These are phyloP conservation scores for Parus major DNA, from an alignment of 2,113 vertebrate species.

Conservation along the genomic window DNA sequence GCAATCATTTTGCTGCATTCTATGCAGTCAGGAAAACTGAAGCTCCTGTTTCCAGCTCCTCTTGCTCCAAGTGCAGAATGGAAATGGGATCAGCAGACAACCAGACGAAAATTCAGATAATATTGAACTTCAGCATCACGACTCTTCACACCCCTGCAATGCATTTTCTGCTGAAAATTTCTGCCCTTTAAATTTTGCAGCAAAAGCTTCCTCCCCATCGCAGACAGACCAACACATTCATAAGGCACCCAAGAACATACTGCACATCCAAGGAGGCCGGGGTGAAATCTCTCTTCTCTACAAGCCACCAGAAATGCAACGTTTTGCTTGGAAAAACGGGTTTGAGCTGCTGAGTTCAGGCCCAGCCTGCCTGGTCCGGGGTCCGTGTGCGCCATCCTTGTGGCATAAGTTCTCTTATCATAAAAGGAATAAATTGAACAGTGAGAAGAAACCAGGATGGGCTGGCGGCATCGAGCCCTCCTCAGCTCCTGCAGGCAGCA, in stretches of 20 bases:
- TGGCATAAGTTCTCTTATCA: background rate
- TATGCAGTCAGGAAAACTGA: background rate
- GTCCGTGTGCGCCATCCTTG: rapidly evolving
- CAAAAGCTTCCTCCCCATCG: background rate
- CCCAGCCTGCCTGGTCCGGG: background rate
- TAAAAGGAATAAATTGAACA: background rate
- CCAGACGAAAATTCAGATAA: background rate
- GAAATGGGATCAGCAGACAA: background rate
- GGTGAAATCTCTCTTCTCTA: background rate
- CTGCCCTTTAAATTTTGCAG: background rate
- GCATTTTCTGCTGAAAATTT: background rate
- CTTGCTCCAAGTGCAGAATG: background rate
- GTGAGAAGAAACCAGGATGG: background rate
- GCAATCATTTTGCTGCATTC: background rate
- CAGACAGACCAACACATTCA: constrained; percentile 11
- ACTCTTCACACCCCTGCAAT: background rate
- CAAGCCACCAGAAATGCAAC: background rate
- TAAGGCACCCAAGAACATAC: constrained; percentile 26
- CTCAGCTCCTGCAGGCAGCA: background rate
- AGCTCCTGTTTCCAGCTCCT: background rate
- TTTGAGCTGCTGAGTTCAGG: background rate
- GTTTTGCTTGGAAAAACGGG: background rate
- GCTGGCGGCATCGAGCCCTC: background rate
- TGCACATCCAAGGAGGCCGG: background rate
- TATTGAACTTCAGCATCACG: background rate